A percentile compares a stretch with the other conserved stretches of the same genome.
phyloP scores from a whole-genome alignment of 1,140 invertebrate genomes.

The Himalopsyche phryganea region DNA sequence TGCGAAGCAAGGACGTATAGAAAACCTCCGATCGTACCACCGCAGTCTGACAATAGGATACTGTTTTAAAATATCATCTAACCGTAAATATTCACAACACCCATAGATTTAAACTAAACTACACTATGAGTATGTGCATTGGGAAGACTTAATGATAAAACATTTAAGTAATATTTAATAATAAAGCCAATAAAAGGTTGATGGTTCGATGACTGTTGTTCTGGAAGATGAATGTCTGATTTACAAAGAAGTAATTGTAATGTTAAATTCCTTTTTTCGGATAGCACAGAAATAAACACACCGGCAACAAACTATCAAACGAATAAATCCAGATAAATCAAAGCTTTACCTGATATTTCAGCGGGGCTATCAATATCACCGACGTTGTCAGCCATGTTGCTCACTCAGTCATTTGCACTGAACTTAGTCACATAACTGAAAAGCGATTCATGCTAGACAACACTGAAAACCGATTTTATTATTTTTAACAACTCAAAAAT shows the following conservation, averaged over 20 bases:
- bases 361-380: slow-evolving; percentile 22
- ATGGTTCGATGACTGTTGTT: slow-evolving; percentile 12
- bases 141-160: too few relatives aligned
- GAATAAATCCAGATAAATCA: not conserved
- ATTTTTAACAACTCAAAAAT: too few relatives aligned
- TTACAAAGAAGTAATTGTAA: not conserved
- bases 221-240: not conserved
- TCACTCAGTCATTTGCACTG: slow-evolving; percentile 28
- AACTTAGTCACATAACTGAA: slow-evolving; percentile 3
- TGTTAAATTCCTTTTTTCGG: too few relatives aligned
- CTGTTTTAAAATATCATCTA: too few relatives aligned
- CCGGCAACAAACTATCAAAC: too few relatives aligned
- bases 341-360: slow-evolving; percentile 21
- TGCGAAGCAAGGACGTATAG: too few relatives aligned
- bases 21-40: too few relatives aligned
- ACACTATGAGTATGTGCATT: too few relatives aligned
- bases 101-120: too few relatives aligned
- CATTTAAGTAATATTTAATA: slow-evolving; percentile 1
- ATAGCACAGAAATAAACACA: too few relatives aligned
- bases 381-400: slow-evolving; percentile 29
- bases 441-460: slow-evolving; percentile 16
- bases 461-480: slow-evolving; percentile 6
- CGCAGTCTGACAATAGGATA: too few relatives aligned
- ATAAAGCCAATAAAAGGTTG: slow-evolving; percentile 21
- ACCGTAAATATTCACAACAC: too few relatives aligned